Evolutionary conservation across 2,797 vertebrate species (phyloP), one percentile per base, ranked within the genome.

Genomic region (Mormyrops boulengeri): DNA sequence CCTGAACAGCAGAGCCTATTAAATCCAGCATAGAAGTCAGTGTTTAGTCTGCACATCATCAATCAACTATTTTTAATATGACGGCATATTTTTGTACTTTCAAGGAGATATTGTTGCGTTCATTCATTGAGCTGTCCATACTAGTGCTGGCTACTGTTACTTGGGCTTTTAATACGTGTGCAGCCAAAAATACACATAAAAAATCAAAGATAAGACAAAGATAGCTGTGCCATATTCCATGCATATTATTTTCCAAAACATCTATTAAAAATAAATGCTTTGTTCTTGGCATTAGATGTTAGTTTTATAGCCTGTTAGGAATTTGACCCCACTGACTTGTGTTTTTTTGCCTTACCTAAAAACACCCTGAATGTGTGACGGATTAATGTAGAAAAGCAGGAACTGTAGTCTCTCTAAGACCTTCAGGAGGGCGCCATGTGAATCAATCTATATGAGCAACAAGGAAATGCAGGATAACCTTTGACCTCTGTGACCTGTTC

Each of bases 401-500:
- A 30, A 26, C 49, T 12, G 44, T 52, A 22, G 41, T 44, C 96
- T 93, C 95, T 95, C 91, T 91, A 91, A 60, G 89, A 91, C 73
- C 73, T 91, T 4, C 2, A 80, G 17, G 88, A 90, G 88, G 92
- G 93, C 90, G 93, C 93, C 94, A 92, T 92, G 88, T 90, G 90
- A 88, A 55, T 92, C 90, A 84, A 55, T 87, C 92, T 92, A 93
- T 94, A 95, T 96, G 95, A 96, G 93, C 95, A 95, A 95, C 94
- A 93, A 94, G 93, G 84, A 86, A 86, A 92, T 53, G 89, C 91
- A 55, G 88, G 92, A 93, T 92, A 88, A 94, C 93, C 94, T 93
- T 94, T 95, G 96, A 95, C 96, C 96, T 96, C 93, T 96, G 96
- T 89, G 87, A 94, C 93, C 92, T 92, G 89, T 93, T 96, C 95